Evolutionary conservation across 2,797 vertebrate genomes (phyloP).

Genomic region (Ctenopoma kingsleyae): DNA sequence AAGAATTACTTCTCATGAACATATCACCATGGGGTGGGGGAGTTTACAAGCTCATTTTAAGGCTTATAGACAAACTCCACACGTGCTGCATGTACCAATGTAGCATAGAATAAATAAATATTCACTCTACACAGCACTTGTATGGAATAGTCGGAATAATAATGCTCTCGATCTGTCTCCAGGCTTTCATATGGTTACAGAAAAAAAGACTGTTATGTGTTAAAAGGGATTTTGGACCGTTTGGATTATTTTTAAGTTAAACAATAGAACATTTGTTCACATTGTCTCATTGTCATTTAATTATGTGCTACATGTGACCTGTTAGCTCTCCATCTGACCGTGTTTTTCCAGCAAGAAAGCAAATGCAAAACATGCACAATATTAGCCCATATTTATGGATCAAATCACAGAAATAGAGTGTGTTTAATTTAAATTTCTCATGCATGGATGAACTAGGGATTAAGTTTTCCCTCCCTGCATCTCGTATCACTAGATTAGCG

Average conservation of each 20-base stretch:
- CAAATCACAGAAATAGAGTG: constrained; percentile 9
- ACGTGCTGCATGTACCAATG: background rate
- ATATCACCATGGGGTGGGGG: background rate
- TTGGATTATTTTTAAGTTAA: constrained; percentile 7
- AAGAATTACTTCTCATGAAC: constrained; percentile 8
- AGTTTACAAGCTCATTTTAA: constrained; percentile 12
- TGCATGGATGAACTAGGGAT: constrained; percentile 44
- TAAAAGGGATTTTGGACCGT: background rate
- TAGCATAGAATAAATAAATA: constrained; percentile 22
- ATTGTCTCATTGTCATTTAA: constrained; percentile 29
- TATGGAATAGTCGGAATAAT: constrained; percentile 44
- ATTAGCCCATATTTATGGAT: constrained; percentile 30
- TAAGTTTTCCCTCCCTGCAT: constrained; percentile 38
- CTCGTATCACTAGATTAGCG: constrained; percentile 44
- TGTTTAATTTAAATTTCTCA: constrained; percentile 55
- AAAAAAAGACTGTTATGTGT: constrained; percentile 2
- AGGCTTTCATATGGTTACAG: constrained; percentile 23
- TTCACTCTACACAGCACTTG: constrained; percentile 11
- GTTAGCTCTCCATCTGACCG: constrained; percentile 35
- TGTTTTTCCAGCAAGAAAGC: constrained; percentile 34
- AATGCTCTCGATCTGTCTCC: constrained; percentile 4
- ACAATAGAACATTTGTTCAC: constrained; percentile 41
- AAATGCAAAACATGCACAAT: background rate
- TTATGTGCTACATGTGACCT: constrained; percentile 37
- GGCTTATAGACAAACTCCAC: background rate